phyloP scores from a whole-genome alignment of 2,888 invertebrate species.

The Asteroscopus sphinx region DNA sequence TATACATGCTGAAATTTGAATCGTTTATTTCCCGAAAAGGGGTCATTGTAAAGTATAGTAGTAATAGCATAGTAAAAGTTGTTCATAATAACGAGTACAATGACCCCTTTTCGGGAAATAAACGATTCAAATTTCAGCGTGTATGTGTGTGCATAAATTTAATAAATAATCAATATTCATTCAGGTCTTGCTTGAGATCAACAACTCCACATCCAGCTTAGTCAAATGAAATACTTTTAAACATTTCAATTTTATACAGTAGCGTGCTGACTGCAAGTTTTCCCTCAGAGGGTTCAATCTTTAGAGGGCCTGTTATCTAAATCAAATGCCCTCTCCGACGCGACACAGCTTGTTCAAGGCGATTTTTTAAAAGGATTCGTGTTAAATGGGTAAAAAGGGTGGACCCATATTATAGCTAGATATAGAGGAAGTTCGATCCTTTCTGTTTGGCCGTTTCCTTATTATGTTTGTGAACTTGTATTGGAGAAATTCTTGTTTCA shows the following conservation, averaged over 20 bases:
- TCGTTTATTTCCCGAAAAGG: no score
- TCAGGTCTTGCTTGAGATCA: no score
- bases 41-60: no score
- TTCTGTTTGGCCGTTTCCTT: constrained; percentile 6
- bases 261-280: constrained; percentile 25
- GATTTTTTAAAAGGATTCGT: constrained; percentile 65
- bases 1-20: no score
- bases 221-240: constrained; percentile 44
- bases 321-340: constrained; percentile 66
- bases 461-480: constrained; percentile 1
- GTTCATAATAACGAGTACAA: no score
- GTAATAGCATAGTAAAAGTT: no score
- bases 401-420: constrained; percentile 28
- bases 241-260: constrained; percentile 41
- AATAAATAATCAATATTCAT: no score
- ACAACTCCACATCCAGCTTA: constrained; percentile 22
- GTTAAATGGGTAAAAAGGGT: constrained; percentile 65
- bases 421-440: constrained; percentile 1
- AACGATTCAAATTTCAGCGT: no score
- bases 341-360: constrained; percentile 62
- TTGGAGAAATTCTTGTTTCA: constrained; percentile 1
- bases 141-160: no score
- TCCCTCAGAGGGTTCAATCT: constrained; percentile 44
- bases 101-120: no score
- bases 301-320: constrained; percentile 66